A percentile compares a stretch with the other conserved stretches of the same genome.
These are phyloP conservation scores for Paracyclopina nana DNA, from an alignment of 1,140 invertebrate genomes.

Conservation along the genomic window DNA sequence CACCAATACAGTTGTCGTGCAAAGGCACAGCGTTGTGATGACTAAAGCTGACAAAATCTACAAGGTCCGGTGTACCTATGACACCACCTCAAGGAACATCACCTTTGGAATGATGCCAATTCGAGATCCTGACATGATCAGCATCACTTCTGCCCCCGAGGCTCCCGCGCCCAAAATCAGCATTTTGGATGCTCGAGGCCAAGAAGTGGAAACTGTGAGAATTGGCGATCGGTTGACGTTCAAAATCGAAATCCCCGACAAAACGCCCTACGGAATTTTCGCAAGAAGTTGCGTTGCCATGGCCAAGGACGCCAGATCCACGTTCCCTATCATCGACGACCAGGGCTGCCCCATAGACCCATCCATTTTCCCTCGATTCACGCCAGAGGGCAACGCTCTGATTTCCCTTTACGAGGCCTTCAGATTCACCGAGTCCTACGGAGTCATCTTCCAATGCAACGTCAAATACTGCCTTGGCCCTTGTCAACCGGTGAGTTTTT, in stretches of 20 bases:
- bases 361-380: conserved; percentile 74
- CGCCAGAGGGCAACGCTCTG: conserved; percentile 58
- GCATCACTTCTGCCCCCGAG: conserved; percentile 79
- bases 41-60: conserved; percentile 92
- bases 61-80: conserved; percentile 87
- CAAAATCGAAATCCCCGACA: conserved; percentile 84
- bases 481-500: conserved; percentile 58
- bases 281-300: conserved; percentile 73
- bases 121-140: conserved; percentile 80
- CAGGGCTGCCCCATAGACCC: conserved; percentile 86
- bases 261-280: conserved; percentile 86
- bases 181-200: conserved; percentile 56
- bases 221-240: conserved; percentile 86
- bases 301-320: conserved; percentile 87
- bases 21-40: conserved; percentile 89
- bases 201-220: conserved; percentile 78
- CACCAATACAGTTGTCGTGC: conserved; percentile 79
- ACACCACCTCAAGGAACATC: conserved; percentile 87
- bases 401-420: conserved; percentile 84
- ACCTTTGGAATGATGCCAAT: conserved; percentile 94
- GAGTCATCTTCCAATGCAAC: conserved; percentile 91
- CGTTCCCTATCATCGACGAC: conserved; percentile 86
- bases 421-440: conserved; percentile 83
- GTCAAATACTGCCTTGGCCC: conserved; percentile 87
- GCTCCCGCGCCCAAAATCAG: conserved; percentile 79